Conservation (phyloP, 2,888 invertebrate species). For the Ecliptopera silaceata region DNA sequence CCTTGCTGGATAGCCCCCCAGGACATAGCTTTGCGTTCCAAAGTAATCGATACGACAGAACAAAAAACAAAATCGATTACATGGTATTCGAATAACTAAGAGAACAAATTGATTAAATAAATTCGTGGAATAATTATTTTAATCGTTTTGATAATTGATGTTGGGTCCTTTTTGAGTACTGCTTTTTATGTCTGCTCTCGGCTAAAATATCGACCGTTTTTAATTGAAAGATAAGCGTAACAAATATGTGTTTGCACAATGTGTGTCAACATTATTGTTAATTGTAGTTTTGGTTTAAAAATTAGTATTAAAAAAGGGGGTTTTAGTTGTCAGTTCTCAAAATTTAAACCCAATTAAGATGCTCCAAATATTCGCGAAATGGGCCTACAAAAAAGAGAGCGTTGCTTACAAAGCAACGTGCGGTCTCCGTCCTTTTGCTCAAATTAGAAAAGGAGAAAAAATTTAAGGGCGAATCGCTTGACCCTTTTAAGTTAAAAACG, state of each 20-base stretch:
- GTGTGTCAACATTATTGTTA: too few species aligned
- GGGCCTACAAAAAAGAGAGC: slow-evolving; percentile 32
- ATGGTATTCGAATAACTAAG: slow-evolving; percentile 47
- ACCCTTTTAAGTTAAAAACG: slow-evolving; percentile 54
- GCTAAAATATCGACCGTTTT: too few species aligned
- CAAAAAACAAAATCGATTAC: slow-evolving; percentile 43
- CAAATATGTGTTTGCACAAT: too few species aligned
- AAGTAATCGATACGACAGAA: slow-evolving; percentile 40
- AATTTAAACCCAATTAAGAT: slow-evolving; percentile 7
- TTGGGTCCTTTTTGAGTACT: slow-evolving; percentile 24
- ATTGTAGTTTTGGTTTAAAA: too few species aligned
- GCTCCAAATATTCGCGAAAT: slow-evolving; percentile 46
- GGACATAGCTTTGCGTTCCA: slow-evolving; percentile 51
- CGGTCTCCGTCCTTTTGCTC: slow-evolving; percentile 43
- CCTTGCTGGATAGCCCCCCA: too few species aligned
- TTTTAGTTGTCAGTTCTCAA: background rate
- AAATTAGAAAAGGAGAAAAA: slow-evolving; percentile 44
- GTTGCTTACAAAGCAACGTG: slow-evolving; percentile 49
- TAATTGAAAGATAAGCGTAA: too few species aligned
- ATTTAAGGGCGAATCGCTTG: slow-evolving; percentile 49
- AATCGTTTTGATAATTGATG: slow-evolving; percentile 30
- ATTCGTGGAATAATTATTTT: slow-evolving; percentile 37
- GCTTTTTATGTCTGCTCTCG: slow-evolving; percentile 7
- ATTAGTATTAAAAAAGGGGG: background rate
- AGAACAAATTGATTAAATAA: slow-evolving; percentile 60